Base-by-base conservation (phyloP, 2,888 invertebrate species). In the Drosophila prolongata region DNA sequence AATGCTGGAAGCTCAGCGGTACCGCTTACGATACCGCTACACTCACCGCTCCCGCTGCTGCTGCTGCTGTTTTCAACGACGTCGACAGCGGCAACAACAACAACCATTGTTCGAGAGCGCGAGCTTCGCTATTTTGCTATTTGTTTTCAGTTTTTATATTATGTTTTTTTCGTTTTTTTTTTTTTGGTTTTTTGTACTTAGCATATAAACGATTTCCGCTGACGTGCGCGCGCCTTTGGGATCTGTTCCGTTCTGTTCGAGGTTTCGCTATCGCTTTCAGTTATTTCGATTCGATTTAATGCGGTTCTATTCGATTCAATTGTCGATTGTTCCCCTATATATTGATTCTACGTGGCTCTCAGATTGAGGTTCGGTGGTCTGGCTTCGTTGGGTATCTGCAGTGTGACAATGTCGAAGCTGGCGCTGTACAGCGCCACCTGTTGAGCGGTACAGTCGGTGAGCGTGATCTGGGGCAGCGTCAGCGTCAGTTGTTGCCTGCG, bases 391-490 rank as follows among this genome's bases (percentile, higher is more conserved):
- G 89, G 86, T 76, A 84, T 77, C 53, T 83, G 84, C 69, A 90
- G 74, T 10, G 58, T 47, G 37, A 52, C 47, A 40, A 67, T 38
- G 53, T 80, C 74, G 66, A 79, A 82, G 42, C 71, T 71, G 62
- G 65, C 70, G 72, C 70, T 81, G 52, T 70, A 69, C 1, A 73
- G 64, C 70, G 75, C 72, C 75, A 68, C 78, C 81, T 79, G 81
- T 71, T 84, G 80, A 40, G 61, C 62, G 64, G 75, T 90, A 50
- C 85, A 92, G 74, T 92, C 91, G 35, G 91, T 91, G 53, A 92
- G 77, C 38, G 91, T 90, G 13, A 92, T 92, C 77, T 89, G 90
- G 52, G 92, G 92, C 65, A 92, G 49, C n/a, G 61, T 40, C 16
- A 38, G 34, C 37, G 10, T 37, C n/a, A 30, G 9, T 8, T 49